Base-by-base conservation (phyloP, 2,113 vertebrate genomes). In the Dascyllus trimaculatus region DNA sequence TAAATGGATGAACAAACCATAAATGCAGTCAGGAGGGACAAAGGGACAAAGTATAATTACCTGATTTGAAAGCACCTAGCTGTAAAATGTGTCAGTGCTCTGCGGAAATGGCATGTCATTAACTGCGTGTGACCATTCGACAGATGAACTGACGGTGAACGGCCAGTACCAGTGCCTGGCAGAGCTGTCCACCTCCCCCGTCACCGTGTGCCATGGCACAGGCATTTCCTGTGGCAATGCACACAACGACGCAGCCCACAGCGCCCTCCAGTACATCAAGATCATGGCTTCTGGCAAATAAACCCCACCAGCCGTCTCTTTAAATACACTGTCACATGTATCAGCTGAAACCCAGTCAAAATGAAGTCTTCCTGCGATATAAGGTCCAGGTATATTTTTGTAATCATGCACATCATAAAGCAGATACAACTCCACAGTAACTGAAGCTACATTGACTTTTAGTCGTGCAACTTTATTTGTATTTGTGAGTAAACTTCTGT, bases 131-230 rank as follows among this genome's bases (percentile, higher is more conserved):
- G 15, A 54, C 40, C 93, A 81, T 29, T 80, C 68, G n/a, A 21
- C 93, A 96, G 96, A 95, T 76, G 94, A 97, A 85, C 92, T 93
- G 86, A 96, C 95, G 3, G 94, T 95, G 74, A 97, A 95, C 1
- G 97, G 96, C 4, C 94, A 96, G 81, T 95, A 96, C 82, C 94
- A 94, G 85, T 96, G 97, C 84, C 90, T 96, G 19, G 95, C 94
- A 0, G 95, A 97, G 66, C 75, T 96, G 62, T 96, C 96, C 87
- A 96, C 94, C 38, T 86, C 85, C 19, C 96, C 95, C 1, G 91
- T 96, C 69, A 96, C 93, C 0, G 94, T 96, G 66, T 97, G 95
- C 61, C 95, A 96, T 0, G 95, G 95, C 76, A 94, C 95, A 0
- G 96, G 96, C 17, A 93, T 96, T 75, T 95, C 94, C 75, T 95